Evolutionary conservation across 2,888 invertebrate genomes (phyloP), one percentile per base, ranked within the genome.

Genomic region (Rhingia campestris): DNA sequence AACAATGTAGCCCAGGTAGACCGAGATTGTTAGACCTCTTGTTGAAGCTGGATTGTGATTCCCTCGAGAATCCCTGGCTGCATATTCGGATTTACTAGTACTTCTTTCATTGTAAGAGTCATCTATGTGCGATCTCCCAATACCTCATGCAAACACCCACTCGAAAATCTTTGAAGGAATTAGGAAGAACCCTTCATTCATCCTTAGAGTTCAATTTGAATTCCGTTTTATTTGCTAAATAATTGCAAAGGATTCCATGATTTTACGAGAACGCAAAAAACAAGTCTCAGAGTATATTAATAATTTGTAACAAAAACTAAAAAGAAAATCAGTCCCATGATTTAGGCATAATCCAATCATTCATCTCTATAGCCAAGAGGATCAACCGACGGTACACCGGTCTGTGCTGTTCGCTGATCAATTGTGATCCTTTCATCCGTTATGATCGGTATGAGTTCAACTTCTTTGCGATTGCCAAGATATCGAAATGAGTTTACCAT

Each of bases 361-460:
- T 84, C 84, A 6, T 70, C 79, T 74, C 84, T 53, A 6, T 41
- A 70, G 37, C 84, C 84, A 6, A 79, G 32, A 6, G 84, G 84
- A 35, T 84, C 84, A 49, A 73, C 51, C 7, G 84, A 66, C 33
- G 84, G 84, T 37, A 84, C 69, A 32, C 84, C 84, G 12, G 43
- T 45, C 1, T 47, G 33, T 6, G 37, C 35, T 10, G 51, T 41
- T 30, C 64, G 41, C 22, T 49, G 64, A 6, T 74, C 84, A 32
- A n/a, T 6, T 6, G 45, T 64, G 33, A 87, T 85, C 54, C 87
- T 88, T 69, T 90, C 91, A 63, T 89, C 88, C 9, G 89, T 88
- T 4, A 86, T 86, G 10, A 90, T 91, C 6, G 90, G 88, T 41
- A 89, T 89, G 59, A 91, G 76, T 87, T 91, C 91, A n/a, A 91